Percentiles rank a stretch among this genome's conserved stretches.
Conservation (phyloP, 2,797 vertebrate species). For the Amphiprion clarkii region DNA sequence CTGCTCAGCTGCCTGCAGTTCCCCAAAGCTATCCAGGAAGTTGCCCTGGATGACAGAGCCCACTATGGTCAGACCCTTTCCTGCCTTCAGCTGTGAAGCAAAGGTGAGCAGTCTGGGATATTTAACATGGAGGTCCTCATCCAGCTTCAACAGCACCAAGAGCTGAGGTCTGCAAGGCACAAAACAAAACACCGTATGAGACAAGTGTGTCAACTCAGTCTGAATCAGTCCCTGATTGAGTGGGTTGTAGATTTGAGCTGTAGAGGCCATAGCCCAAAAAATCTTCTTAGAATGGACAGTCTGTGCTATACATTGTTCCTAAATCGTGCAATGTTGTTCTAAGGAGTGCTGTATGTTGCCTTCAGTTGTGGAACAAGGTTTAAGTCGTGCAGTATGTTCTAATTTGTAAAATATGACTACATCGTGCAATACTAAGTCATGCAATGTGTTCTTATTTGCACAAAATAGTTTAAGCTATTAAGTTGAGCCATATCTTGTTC, state of each 20-base stretch:
- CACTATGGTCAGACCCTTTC: constrained; percentile 97
- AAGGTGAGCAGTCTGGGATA: constrained; percentile 97
- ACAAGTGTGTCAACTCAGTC: not conserved
- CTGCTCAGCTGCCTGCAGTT: constrained; percentile 97
- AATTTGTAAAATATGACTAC: no score
- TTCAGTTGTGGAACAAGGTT: no score
- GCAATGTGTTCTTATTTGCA: no score
- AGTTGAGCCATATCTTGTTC: no score
- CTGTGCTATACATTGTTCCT: no score
- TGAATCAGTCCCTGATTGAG: not conserved
- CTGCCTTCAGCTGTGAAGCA: constrained; percentile 97
- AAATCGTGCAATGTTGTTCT: no score
- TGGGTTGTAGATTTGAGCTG: not conserved
- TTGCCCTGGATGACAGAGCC: constrained; percentile 96
- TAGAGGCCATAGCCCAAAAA: not conserved
- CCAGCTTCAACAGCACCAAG: constrained; percentile 95
- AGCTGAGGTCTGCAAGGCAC: constrained; percentile 90
- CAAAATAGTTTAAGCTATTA: no score
- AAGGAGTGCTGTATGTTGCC: no score
- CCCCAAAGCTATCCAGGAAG: constrained; percentile 95
- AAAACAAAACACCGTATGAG: constrained; percentile 12
- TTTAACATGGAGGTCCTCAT: constrained; percentile 97
- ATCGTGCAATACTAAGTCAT: no score
- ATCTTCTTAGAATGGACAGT: no score
- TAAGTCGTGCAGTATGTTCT: no score